Conservation (phyloP, 2,113 vertebrate genomes). For the Progne subis region DNA sequence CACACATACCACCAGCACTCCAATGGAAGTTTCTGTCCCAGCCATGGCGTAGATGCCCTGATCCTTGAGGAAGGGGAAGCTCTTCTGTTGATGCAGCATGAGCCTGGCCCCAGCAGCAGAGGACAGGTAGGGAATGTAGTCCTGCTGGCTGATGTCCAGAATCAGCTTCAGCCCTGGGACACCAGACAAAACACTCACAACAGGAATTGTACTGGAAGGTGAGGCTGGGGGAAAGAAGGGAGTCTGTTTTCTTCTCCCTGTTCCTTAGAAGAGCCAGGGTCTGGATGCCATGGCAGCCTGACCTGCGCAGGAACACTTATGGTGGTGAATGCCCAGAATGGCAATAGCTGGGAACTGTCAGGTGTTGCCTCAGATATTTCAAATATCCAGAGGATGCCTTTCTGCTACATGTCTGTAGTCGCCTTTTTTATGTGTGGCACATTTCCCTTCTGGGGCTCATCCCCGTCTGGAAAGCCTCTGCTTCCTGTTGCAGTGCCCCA, state of each 20-base stretch:
- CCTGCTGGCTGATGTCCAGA: constrained; percentile 80
- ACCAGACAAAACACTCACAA: background rate
- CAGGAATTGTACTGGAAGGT: fast-evolving
- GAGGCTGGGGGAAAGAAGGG: background rate
- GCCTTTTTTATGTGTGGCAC: background rate
- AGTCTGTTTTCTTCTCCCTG: background rate
- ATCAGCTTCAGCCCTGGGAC: constrained; percentile 80
- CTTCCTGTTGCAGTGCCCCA: background rate
- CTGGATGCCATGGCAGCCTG: background rate
- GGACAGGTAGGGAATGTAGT: constrained; percentile 80
- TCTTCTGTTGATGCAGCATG: constrained; percentile 79
- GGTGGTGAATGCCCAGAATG: background rate
- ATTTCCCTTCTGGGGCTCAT: background rate
- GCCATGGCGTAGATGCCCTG: constrained; percentile 81
- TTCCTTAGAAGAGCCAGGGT: background rate
- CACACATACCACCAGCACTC: constrained; percentile 78
- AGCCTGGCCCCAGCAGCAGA: constrained; percentile 75
- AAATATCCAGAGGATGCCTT: background rate
- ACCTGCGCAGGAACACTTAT: fast-evolving
- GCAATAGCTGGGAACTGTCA: background rate
- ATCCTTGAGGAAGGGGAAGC: constrained; percentile 82
- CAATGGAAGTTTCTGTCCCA: constrained; percentile 81
- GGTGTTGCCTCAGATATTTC: background rate
- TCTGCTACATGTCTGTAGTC: background rate
- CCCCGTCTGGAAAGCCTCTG: background rate